Conservation (phyloP, 2,113 vertebrate genomes). For the Daphoenositta chrysoptera region DNA sequence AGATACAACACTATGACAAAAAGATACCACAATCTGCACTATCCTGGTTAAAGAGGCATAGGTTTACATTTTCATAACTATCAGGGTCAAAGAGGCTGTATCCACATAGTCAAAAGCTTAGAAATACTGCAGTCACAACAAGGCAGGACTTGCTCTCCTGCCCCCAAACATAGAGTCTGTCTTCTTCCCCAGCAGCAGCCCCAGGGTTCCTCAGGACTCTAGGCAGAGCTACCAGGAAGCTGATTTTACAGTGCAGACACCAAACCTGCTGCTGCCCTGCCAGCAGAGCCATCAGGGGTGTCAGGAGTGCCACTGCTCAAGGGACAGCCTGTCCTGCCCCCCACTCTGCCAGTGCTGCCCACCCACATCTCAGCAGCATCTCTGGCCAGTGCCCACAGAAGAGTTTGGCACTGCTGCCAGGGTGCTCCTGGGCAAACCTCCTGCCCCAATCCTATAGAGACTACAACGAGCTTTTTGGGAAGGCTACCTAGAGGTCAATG, state of each 20-base stretch:
- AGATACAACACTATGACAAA: not conserved
- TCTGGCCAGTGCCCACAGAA: too few species aligned
- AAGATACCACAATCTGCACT: not conserved
- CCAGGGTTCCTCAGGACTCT: not conserved
- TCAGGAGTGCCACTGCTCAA: not conserved
- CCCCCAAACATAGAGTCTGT: not conserved
- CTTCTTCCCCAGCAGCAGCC: not conserved
- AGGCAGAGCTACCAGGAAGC: not conserved
- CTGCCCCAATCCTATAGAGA: not conserved
- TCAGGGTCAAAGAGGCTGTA: not conserved
- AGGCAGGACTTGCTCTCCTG: not conserved
- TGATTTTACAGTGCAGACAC: not conserved
- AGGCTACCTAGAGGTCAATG: not conserved
- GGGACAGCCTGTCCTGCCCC: not conserved
- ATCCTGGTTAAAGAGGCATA: not conserved
- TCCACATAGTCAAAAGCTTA: not conserved
- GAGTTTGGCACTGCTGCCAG: rapidly evolving
- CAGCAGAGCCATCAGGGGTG: not conserved
- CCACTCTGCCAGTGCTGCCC: not conserved
- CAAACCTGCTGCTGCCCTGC: not conserved
- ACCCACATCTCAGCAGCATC: rapidly evolving
- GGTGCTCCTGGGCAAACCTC: not conserved
- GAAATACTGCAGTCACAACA: not conserved
- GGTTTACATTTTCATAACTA: not conserved
- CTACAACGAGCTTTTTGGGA: rapidly evolving